A percentile compares a stretch with the other conserved stretches of the same genome.
Conservation (phyloP, 1,140 invertebrate species). For the Papilio polyxenes region DNA sequence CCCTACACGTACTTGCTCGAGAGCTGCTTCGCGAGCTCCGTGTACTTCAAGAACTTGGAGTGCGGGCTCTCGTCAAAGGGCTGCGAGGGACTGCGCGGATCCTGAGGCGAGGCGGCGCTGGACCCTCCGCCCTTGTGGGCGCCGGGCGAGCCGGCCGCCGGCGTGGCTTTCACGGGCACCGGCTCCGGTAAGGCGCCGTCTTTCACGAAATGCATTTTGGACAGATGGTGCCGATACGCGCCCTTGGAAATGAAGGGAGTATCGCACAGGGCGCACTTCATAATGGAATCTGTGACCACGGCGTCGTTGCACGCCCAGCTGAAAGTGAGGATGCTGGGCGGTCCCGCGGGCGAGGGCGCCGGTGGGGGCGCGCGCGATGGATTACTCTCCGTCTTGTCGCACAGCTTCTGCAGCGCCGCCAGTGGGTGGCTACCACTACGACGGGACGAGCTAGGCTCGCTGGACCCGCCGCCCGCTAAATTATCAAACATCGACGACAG, state of each 20-base stretch:
- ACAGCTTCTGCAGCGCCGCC: conserved; percentile 95
- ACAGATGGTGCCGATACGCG: conserved; percentile 97
- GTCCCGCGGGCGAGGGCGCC: conserved; percentile 81
- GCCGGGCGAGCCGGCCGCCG: conserved; percentile 68
- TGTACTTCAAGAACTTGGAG: conserved; percentile 98
- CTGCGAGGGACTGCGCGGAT: conserved; percentile 80
- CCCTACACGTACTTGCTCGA: conserved; percentile 95
- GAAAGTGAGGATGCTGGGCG: conserved; percentile 92
- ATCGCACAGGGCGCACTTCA: conserved; percentile 98
- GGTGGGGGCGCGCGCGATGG: conserved; percentile 71
- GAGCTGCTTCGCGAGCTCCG: conserved; percentile 96
- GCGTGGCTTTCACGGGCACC: conserved; percentile 81
- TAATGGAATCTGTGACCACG: conserved; percentile 92
- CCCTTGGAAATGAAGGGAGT: conserved; percentile 98
- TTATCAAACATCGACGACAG: conserved; percentile 95
- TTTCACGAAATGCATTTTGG: conserved; percentile 98
- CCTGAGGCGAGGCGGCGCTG: conserved; percentile 80
- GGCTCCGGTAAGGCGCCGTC: conserved; percentile 91
- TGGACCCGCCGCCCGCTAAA: conserved; percentile 83
- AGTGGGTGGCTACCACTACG: conserved; percentile 91
- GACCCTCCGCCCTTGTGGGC: conserved; percentile 78
- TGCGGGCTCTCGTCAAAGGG: conserved; percentile 95
- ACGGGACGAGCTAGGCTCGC: conserved; percentile 80
- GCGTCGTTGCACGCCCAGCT: conserved; percentile 97
- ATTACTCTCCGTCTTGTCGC: conserved; percentile 95